Percentiles rank a stretch among this genome's conserved stretches.
phyloP scores from a whole-genome alignment of 2,113 vertebrate species.

The Protobothrops flavoviridis region DNA sequence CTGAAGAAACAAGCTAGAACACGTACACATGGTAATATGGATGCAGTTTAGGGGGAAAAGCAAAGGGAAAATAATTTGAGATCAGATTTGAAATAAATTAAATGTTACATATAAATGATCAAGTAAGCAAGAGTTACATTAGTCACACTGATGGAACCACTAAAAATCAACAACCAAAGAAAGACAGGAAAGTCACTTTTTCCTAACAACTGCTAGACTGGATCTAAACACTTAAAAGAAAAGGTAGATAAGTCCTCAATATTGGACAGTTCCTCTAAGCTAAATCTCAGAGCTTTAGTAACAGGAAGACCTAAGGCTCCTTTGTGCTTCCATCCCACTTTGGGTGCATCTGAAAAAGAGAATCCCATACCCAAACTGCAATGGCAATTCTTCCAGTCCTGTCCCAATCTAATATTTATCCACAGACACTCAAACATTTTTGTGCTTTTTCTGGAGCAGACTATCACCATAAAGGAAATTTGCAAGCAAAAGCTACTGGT shows the following conservation, averaged over 20 bases:
- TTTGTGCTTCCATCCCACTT: not conserved
- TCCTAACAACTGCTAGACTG: not conserved
- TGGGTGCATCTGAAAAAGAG: not conserved
- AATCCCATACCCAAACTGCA: accelerated
- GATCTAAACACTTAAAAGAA: not conserved
- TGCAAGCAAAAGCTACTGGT: conserved; percentile 17
- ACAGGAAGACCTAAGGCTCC: not conserved
- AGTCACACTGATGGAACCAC: conserved; percentile 32
- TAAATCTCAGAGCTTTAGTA: not conserved
- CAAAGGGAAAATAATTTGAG: conserved; percentile 1
- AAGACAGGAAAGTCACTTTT: not conserved
- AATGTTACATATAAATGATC: not conserved
- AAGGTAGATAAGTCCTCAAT: conserved; percentile 17
- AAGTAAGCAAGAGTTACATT: conserved; percentile 20
- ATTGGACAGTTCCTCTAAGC: not conserved
- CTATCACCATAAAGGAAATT: conserved; percentile 43
- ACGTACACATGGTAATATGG: conserved; percentile 56
- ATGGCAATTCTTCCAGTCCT: conserved; percentile 4
- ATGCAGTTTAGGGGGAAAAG: not conserved
- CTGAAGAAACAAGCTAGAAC: conserved; percentile 66
- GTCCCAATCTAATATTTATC: accelerated
- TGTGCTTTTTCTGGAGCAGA: conserved; percentile 10
- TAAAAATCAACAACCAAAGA: conserved; percentile 10
- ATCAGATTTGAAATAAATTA: not conserved
- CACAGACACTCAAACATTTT: not conserved